Evolutionary conservation across 92 coral and sea anemone genomes (phyloP).

Genomic region (Palythoa grandiflora): DNA sequence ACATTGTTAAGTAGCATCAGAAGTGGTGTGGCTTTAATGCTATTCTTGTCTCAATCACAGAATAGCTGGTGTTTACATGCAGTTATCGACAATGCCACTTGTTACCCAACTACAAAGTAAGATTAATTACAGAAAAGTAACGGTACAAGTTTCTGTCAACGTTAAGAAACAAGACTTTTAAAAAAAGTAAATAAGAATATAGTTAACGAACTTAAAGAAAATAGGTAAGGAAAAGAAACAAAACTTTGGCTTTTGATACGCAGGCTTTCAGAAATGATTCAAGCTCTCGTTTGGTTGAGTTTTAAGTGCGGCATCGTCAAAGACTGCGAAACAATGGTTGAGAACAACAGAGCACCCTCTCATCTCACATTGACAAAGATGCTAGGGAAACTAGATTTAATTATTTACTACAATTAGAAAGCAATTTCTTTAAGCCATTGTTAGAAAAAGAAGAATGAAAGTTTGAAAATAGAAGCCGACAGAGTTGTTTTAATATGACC

Average conservation of each 20-base stretch:
- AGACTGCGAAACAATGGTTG: neutral
- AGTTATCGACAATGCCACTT: neutral
- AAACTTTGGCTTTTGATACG: neutral
- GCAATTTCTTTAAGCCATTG: conserved; percentile 20
- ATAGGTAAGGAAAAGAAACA: neutral
- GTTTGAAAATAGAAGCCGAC: conserved; percentile 8
- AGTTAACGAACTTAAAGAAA: neutral
- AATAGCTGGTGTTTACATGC: neutral
- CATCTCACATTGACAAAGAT: neutral
- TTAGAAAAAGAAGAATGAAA: neutral
- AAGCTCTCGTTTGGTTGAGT: neutral
- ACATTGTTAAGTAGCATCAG: conserved; percentile 2
- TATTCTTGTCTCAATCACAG: conserved; percentile 10
- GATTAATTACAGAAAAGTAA: neutral
- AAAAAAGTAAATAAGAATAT: neutral
- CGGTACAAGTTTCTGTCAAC: neutral
- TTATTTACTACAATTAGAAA: conserved; percentile 27
- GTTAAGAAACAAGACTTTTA: neutral
- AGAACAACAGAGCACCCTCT: neutral
- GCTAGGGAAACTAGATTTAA: conserved; percentile 24
- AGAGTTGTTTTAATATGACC: neutral
- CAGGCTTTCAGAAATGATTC: neutral
- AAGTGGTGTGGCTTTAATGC: conserved; percentile 11
- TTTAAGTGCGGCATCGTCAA: conserved; percentile 3
- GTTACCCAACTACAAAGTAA: neutral